Conservation (phyloP, 2,113 vertebrate species). For the Leptobrachium leishanense region DNA sequence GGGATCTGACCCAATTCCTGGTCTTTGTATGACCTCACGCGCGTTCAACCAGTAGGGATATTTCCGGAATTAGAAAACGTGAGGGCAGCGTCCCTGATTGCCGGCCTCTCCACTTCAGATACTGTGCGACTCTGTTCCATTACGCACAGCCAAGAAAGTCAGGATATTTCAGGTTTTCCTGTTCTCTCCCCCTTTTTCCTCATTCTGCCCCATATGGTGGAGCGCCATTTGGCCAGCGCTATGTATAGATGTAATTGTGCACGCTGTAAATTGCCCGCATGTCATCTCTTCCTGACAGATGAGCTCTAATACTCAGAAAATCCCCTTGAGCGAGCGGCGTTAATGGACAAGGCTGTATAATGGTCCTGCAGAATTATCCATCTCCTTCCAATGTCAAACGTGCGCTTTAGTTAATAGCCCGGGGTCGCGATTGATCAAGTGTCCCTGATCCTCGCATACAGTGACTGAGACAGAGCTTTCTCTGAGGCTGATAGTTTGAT, state of each 20-base stretch:
- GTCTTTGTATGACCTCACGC: too few species aligned
- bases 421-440: conserved; percentile 13
- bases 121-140: too few species aligned
- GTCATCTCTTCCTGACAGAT: conserved; percentile 5
- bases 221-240: background rate
- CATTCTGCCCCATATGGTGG: too few species aligned
- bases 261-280: background rate
- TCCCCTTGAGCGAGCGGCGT: background rate
- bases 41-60: too few species aligned
- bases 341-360: background rate
- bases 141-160: too few species aligned
- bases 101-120: too few species aligned
- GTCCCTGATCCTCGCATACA: conserved; percentile 6
- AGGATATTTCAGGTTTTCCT: too few species aligned
- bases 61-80: too few species aligned
- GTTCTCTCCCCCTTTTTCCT: too few species aligned
- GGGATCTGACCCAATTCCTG: too few species aligned
- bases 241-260: background rate
- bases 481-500: background rate
- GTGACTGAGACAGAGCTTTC: conserved; percentile 15
- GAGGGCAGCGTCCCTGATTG: too few species aligned
- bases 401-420: conserved; percentile 1
- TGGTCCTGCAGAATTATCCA: conserved; percentile 9
- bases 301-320: too few species aligned
- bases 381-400: conserved; percentile 13